These are phyloP conservation scores for Blastobasis adustella DNA, from an alignment of 2,888 invertebrate species.

Conservation along the genomic window DNA sequence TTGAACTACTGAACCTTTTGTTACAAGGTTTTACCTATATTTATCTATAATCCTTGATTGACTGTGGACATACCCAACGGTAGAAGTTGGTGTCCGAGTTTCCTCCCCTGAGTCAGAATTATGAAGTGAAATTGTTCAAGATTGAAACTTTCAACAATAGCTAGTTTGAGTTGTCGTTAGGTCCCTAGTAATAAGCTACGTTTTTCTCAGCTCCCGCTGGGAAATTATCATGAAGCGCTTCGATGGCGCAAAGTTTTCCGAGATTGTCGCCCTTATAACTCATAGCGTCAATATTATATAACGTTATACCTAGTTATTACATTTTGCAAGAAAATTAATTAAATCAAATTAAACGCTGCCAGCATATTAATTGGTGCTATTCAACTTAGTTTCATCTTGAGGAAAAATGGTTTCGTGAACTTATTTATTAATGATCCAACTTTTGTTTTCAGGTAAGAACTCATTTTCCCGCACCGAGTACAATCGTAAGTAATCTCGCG, in stretches of 20 bases:
- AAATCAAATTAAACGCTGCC: no score
- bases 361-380: no score
- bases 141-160: conserved; percentile 46
- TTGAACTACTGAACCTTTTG: no score
- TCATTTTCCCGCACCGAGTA: conserved; percentile 7
- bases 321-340: no score
- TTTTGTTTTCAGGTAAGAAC: conserved; percentile 24
- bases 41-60: conserved; percentile 12
- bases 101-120: conserved; percentile 43
- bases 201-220: conserved; percentile 37
- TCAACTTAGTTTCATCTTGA: not conserved
- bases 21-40: no score
- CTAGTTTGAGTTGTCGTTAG: conserved; percentile 31
- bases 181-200: conserved; percentile 33
- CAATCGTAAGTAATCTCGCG: conserved; percentile 19
- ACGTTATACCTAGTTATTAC: no score
- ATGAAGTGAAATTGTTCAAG: conserved; percentile 50
- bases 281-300: no score
- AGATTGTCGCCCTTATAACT: no score
- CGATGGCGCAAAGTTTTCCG: no score
- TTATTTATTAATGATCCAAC: conserved; percentile 10
- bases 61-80: conserved; percentile 36
- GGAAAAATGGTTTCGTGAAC: not conserved
- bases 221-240: conserved; percentile 34
- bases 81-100: conserved; percentile 33